Evolutionary conservation across 2,888 invertebrate species (phyloP).

Genomic region (Seira ritae): DNA sequence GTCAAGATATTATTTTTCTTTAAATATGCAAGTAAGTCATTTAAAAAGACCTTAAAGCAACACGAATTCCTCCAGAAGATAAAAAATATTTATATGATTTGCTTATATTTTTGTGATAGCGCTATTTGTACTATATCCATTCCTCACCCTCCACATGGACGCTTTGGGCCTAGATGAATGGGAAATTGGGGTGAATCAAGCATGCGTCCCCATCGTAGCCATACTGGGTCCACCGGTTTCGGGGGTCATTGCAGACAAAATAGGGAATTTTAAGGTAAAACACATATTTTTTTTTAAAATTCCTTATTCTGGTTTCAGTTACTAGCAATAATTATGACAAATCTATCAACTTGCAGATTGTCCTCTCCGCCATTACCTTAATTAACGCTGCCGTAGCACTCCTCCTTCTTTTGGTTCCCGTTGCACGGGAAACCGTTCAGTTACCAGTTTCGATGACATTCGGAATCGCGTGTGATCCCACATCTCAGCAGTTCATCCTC

Average conservation of each 20-base stretch:
- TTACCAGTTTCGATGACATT: slow-evolving; percentile 81
- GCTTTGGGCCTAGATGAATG: slow-evolving; percentile 87
- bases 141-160: slow-evolving; percentile 87
- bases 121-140: slow-evolving; percentile 85
- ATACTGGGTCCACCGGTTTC: slow-evolving; percentile 87
- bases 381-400: slow-evolving; percentile 83
- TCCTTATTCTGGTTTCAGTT: too few species aligned
- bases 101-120: slow-evolving; percentile 78
- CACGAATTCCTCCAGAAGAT: background rate
- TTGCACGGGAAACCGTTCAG: slow-evolving; percentile 82
- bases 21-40: slow-evolving; percentile 85
- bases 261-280: slow-evolving; percentile 86
- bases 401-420: slow-evolving; percentile 83
- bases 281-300: too few species aligned
- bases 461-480: slow-evolving; percentile 78
- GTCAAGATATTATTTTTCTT: slow-evolving; percentile 86
- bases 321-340: slow-evolving; percentile 64
- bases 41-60: too few species aligned
- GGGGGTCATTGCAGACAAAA: slow-evolving; percentile 86
- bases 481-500: slow-evolving; percentile 47
- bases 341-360: slow-evolving; percentile 78
- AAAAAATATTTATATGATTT: background rate
- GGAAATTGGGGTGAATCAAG: slow-evolving; percentile 88
- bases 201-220: slow-evolving; percentile 84
- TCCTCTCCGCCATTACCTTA: slow-evolving; percentile 82